These are phyloP conservation scores for Phaedon cochleariae DNA, from an alignment of 2,888 invertebrate genomes.

Conservation along the genomic window DNA sequence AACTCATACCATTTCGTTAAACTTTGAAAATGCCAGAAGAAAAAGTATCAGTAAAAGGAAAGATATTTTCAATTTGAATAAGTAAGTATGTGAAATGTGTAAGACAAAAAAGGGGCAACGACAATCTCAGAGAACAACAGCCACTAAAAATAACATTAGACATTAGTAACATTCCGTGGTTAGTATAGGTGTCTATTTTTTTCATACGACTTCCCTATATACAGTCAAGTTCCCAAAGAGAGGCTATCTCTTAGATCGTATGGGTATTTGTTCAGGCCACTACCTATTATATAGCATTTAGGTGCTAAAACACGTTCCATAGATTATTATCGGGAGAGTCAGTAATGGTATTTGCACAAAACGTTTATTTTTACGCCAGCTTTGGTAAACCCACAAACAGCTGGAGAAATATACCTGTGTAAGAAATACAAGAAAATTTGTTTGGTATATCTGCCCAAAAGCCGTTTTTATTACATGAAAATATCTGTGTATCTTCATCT, in stretches of 20 bases:
- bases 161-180: no score
- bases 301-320: not conserved
- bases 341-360: constrained; percentile 1
- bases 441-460: not conserved
- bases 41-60: no score
- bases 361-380: not conserved
- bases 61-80: no score
- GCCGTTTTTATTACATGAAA: no score
- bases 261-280: not conserved
- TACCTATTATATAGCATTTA: constrained; percentile 1
- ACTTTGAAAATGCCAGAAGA: no score
- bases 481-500: no score
- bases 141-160: no score
- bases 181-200: no score
- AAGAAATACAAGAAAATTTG: not conserved
- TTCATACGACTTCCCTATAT: no score
- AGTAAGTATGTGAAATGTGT: no score
- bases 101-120: no score
- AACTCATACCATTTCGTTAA: not conserved
- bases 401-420: not conserved
- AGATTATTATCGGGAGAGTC: not conserved
- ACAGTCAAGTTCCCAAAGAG: not conserved
- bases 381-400: not conserved
- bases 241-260: not conserved
- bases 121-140: no score